A percentile compares a stretch with the other conserved stretches of the same genome.
phyloP scores from a whole-genome alignment of 2,797 vertebrate species.

The Phataginus tricuspis region DNA sequence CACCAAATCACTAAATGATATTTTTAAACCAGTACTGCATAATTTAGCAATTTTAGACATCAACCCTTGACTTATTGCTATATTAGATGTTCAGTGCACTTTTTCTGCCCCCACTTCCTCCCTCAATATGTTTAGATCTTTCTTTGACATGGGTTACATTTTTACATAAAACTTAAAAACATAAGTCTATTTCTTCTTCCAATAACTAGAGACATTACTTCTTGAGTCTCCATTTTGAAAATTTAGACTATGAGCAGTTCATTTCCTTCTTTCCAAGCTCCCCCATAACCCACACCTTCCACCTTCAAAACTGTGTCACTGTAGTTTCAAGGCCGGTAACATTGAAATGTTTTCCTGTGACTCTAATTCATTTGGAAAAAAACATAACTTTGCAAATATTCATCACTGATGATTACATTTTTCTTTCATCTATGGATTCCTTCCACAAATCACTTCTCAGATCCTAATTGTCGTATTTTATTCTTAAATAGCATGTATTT shows the following conservation, averaged over 20 bases:
- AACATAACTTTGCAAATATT: neutral
- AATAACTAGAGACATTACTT: neutral
- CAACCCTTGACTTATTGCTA: neutral
- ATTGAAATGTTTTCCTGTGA: neutral
- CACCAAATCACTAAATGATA: neutral
- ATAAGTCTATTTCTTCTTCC: neutral
- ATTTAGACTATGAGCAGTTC: neutral
- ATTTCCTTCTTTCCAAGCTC: neutral
- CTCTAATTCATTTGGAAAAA: conserved; percentile 39
- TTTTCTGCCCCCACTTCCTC: neutral
- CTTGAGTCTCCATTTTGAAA: neutral
- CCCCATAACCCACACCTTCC: neutral
- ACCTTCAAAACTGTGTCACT: neutral
- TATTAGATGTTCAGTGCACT: neutral
- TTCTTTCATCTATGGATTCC: neutral
- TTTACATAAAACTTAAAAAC: neutral
- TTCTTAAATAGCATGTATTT: neutral
- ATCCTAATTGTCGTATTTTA: neutral
- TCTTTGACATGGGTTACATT: neutral
- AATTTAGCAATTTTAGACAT: neutral
- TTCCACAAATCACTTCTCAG: neutral
- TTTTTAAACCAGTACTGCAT: neutral
- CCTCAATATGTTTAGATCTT: neutral
- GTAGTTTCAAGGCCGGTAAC: neutral
- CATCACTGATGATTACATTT: neutral